Percentiles rank a stretch among this genome's conserved stretches.
Conservation (phyloP, 2,888 invertebrate species). For the Anthoptus insignis region DNA sequence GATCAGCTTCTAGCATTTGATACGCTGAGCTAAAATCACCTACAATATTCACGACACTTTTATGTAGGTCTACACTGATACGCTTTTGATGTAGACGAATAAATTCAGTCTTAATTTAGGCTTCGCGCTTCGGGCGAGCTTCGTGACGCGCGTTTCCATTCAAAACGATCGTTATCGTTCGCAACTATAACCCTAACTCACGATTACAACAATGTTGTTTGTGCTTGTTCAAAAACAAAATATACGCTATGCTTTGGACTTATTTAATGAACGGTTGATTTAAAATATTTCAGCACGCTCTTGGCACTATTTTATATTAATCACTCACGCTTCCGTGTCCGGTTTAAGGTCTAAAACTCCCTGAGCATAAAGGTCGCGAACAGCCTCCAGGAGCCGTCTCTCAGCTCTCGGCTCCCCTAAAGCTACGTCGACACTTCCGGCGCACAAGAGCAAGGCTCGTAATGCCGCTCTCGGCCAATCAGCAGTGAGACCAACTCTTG, state of each 20-base stretch:
- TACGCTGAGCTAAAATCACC: conserved; percentile 74
- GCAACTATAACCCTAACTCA: conserved; percentile 59
- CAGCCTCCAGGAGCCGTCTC: conserved; percentile 90
- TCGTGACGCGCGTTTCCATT: conserved; percentile 54
- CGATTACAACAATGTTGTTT: conserved; percentile 60
- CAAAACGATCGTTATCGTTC: conserved; percentile 64
- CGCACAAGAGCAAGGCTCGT: conserved; percentile 92
- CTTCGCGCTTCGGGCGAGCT: conserved; percentile 57
- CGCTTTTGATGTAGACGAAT: conserved; percentile 63
- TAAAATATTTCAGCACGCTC: conserved; percentile 50
- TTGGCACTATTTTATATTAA: conserved; percentile 63
- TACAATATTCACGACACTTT: conserved; percentile 55
- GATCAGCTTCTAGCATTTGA: conserved; percentile 73
- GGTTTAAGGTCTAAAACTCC: conserved; percentile 88
- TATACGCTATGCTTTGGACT: conserved; percentile 60
- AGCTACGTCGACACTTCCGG: conserved; percentile 94
- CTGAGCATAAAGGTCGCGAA: conserved; percentile 91
- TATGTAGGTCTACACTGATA: conserved; percentile 55
- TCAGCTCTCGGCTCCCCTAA: conserved; percentile 92
- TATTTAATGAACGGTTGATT: conserved; percentile 49
- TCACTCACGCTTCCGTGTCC: conserved; percentile 68
- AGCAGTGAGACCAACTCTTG: conserved; percentile 81
- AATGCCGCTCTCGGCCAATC: conserved; percentile 91
- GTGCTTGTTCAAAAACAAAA: conserved; percentile 64
- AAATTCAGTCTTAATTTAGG: conserved; percentile 85